Percentiles rank a stretch among this genome's conserved stretches.
Conservation (phyloP, 1,140 invertebrate genomes). For the Hypsibius dujardini region DNA sequence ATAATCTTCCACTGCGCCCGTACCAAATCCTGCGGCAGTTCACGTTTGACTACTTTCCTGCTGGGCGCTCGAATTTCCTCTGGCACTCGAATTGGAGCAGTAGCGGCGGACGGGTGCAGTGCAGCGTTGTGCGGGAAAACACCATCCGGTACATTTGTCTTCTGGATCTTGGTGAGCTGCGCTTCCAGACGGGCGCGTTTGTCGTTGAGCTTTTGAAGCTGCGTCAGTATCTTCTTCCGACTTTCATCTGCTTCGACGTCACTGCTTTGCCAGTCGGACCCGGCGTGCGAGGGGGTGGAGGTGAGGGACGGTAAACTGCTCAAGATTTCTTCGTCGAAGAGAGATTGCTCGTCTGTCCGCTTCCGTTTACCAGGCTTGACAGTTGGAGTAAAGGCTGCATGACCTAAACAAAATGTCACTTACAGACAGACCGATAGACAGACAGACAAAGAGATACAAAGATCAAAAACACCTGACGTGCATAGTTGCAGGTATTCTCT, state of each 20-base stretch:
- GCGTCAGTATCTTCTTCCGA: conserved; percentile 11
- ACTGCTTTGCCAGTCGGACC: neutral
- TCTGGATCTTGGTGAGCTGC: neutral
- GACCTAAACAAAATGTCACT: neutral
- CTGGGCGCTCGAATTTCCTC: no score
- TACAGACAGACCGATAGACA: no score
- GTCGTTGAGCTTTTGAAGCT: conserved; percentile 15
- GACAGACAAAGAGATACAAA: no score
- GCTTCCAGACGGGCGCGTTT: conserved; percentile 5
- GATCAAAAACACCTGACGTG: no score
- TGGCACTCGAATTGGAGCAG: no score
- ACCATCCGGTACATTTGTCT: neutral
- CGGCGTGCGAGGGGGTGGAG: neutral
- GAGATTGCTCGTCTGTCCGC: neutral
- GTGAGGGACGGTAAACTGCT: neutral
- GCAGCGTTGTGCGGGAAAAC: no score
- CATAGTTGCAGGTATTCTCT: no score
- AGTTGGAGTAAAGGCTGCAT: neutral
- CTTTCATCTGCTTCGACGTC: conserved; percentile 1
- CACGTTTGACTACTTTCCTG: no score
- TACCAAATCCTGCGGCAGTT: neutral
- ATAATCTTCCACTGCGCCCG: conserved; percentile 6
- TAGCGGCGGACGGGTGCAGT: no score
- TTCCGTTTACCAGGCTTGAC: neutral
- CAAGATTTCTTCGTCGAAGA: neutral